phyloP scores from a whole-genome alignment of 2,888 invertebrate species.

The Halictus ligatus region DNA sequence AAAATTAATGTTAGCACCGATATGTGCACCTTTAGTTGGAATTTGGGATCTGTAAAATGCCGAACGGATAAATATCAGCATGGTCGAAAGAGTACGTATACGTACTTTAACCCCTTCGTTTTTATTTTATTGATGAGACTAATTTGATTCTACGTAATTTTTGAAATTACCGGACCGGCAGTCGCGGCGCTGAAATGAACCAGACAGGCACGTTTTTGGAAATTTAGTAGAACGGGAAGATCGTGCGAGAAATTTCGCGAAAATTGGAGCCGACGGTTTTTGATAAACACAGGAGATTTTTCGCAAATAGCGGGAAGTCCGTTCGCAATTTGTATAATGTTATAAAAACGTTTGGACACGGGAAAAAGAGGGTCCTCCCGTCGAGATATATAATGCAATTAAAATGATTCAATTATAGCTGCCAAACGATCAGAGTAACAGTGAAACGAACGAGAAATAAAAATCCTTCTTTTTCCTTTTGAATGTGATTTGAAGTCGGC shows the following conservation, averaged over 20 bases:
- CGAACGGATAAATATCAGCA: neutral
- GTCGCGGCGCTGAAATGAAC: neutral
- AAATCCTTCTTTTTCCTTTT: constrained; percentile 32
- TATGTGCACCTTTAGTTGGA: no score
- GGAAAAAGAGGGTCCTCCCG: neutral
- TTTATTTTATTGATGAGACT: neutral
- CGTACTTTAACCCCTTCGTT: no score
- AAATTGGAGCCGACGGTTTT: neutral
- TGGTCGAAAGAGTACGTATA: no score
- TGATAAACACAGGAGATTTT: neutral
- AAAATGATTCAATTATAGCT: constrained; percentile 22
- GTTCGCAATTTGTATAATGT: constrained; percentile 3
- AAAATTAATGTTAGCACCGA: neutral
- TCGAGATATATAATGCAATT: neutral
- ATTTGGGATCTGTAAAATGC: no score
- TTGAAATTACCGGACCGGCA: neutral
- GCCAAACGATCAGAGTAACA: constrained; percentile 29
- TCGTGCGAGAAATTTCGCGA: neutral
- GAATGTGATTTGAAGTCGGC: constrained; percentile 37
- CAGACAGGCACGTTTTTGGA: neutral
- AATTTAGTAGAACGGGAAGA: neutral
- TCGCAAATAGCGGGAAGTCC: neutral
- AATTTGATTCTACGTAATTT: neutral
- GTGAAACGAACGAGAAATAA: constrained; percentile 35
- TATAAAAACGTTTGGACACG: neutral